Percentiles rank a stretch among this genome's conserved stretches.
These are phyloP conservation scores for Megaceryle torquata DNA, from an alignment of 2,113 vertebrate species.

Conservation along the genomic window DNA sequence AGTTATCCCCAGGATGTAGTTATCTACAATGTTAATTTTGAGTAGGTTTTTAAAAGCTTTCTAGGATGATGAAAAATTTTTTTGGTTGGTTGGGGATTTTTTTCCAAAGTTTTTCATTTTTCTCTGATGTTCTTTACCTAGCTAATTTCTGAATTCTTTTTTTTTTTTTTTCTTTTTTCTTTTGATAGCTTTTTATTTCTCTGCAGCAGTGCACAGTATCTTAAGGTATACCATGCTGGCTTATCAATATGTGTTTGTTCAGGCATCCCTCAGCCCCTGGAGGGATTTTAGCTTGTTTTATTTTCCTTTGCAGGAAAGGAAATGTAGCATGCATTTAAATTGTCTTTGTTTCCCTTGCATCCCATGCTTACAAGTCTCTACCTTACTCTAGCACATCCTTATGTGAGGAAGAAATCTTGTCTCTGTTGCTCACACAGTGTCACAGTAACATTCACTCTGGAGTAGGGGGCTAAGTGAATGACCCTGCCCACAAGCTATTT, in stretches of 20 bases:
- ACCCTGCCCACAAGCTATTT: neutral
- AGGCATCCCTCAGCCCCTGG: neutral
- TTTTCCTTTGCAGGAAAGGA: neutral
- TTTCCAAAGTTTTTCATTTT: neutral
- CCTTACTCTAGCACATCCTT: neutral
- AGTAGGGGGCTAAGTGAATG: neutral
- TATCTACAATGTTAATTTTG: neutral
- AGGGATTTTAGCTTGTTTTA: neutral
- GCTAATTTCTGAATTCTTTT: neutral
- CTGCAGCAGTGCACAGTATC: neutral
- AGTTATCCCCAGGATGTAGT: neutral
- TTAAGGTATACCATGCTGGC: accelerated
- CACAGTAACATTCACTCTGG: neutral
- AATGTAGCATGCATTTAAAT: neutral
- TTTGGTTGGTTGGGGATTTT: accelerated
- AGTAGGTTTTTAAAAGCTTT: neutral
- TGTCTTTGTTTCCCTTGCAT: neutral
- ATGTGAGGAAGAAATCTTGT: neutral
- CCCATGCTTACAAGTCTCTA: neutral
- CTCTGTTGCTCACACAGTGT: neutral
- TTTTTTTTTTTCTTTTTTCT: neutral
- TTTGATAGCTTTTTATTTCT: neutral
- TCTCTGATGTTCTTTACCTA: neutral
- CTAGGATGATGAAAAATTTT: neutral
- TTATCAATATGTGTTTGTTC: neutral